Evolutionary conservation across 2,113 vertebrate species (phyloP), one percentile per base, ranked within the genome.

Genomic region (Phalacrocorax aristotelis): DNA sequence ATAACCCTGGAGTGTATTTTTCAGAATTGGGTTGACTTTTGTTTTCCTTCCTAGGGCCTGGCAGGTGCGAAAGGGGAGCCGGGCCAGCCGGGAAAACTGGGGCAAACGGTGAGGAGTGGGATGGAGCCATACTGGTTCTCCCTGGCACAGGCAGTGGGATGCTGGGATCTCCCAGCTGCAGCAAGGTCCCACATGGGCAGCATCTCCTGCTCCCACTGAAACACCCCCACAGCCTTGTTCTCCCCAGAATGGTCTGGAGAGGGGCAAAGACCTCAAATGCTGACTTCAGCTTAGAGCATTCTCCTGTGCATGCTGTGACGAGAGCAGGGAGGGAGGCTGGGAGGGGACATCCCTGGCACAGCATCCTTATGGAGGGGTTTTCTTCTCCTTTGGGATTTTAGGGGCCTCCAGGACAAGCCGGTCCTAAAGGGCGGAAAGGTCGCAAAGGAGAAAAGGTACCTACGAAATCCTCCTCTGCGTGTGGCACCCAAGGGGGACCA

Each of bases 381-480:
- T 38, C 72, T 89, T 90, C 91, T 93, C 49, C 64, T 83, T 93
- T 44, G 92, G 61, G 71, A 23, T 92, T 95, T 75, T 88, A 99
- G 99, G 99, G 99, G 25, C 55, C 54, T 22, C 89, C 52, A 20
- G 99, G 99, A 79, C 94, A 66, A 70, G 93, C 81, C 2, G 99
- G 99, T 32, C 92, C 95, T 18, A 98, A 98, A 93, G 99, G 99
- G 46, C 96, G 96, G 72, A 97, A 94, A 42, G 99, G 98, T 36
- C 9, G 11, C 22, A 98, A 98, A 95, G 99, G 99, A 96, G 98
- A 98, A 23, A 99, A 98, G 98, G 99, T 99, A 97, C 29, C 30
- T 22, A n/a, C 1, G 0, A 18, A 87, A 18, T 27, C 17, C 10
- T 58, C 9, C 34, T 58, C 61, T 46, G 34, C 0, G 2, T 17